These are phyloP conservation scores for Tipula confusa DNA, from an alignment of 2,888 invertebrate species.

Conservation along the genomic window DNA sequence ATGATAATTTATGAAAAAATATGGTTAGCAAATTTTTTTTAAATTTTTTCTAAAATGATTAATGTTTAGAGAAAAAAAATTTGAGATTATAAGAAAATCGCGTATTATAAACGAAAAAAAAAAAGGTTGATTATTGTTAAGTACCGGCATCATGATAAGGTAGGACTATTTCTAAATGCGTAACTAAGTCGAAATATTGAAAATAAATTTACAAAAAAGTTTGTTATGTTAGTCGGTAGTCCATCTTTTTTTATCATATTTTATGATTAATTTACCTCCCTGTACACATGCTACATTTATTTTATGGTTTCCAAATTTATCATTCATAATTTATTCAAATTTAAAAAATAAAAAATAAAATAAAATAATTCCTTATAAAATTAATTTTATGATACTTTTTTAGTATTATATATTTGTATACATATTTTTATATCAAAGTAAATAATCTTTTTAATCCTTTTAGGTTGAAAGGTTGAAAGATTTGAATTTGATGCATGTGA, in stretches of 20 bases:
- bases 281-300: neutral
- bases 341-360: neutral
- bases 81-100: neutral
- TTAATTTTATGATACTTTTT: neutral
- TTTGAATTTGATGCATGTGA: slow-evolving; percentile 3
- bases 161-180: too few species aligned
- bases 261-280: neutral
- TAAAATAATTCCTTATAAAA: neutral
- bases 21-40: neutral
- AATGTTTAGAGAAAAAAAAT: neutral
- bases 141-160: too few species aligned
- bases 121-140: neutral
- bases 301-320: neutral
- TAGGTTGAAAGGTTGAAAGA: slow-evolving; percentile 20
- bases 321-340: slow-evolving; percentile 14
- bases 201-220: too few species aligned
- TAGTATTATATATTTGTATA: neutral
- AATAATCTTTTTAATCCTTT: slow-evolving; percentile 20
- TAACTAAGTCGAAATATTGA: too few species aligned
- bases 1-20: neutral
- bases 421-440: neutral
- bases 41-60: neutral
- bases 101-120: neutral
- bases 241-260: neutral
- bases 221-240: too few species aligned